Evolutionary conservation across 2,888 invertebrate species (phyloP).

Genomic region (Megalurothrips usitatus): DNA sequence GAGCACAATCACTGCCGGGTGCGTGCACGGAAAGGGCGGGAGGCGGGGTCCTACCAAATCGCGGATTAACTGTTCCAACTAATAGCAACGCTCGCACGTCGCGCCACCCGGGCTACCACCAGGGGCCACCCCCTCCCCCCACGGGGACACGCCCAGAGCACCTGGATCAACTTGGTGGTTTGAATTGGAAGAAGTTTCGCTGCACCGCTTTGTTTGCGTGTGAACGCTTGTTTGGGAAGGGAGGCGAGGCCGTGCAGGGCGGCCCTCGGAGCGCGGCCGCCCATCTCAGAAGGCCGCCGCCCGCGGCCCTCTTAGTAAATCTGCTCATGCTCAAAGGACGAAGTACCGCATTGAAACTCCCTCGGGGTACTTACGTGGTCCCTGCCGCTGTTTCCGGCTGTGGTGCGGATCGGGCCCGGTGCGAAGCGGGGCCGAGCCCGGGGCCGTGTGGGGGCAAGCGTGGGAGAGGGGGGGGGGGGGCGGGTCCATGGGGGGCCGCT

Average conservation of each 20-base stretch:
- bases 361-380: not conserved
- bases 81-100: not conserved
- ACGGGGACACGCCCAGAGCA: not conserved
- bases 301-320: not conserved
- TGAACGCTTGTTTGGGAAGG: not conserved
- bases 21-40: not conserved
- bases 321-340: not conserved
- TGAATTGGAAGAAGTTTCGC: constrained; percentile 12
- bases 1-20: too few relatives aligned
- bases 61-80: not conserved
- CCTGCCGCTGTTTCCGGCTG: too few relatives aligned
- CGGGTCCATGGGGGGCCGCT: too few relatives aligned
- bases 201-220: constrained; percentile 14
- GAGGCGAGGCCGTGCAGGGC: not conserved
- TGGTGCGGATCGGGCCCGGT: not conserved
- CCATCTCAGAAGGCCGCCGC: too few relatives aligned
- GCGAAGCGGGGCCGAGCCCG: not conserved
- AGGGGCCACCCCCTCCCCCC: too few relatives aligned
- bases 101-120: not conserved
- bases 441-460: too few relatives aligned
- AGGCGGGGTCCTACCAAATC: not conserved
- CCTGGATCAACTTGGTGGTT: constrained; percentile 16
- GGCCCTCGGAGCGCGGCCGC: too few relatives aligned
- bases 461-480: not conserved
- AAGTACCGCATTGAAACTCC: constrained; percentile 9